Conservation (phyloP, 2,113 vertebrate genomes). For the Anseranas semipalmata region DNA sequence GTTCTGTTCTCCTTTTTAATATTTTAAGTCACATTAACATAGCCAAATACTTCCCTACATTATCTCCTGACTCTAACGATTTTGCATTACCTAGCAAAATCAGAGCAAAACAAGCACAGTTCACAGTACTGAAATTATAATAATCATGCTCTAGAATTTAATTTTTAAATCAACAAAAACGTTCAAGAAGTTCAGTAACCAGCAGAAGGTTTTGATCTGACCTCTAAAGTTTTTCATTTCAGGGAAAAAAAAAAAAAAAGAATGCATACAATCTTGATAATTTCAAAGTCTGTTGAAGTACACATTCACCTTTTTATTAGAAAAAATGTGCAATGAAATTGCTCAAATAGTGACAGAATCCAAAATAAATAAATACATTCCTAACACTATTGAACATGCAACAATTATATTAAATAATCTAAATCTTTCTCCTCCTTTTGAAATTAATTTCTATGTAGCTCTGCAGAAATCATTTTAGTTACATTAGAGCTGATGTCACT, state of each 20-base stretch:
- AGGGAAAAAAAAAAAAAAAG: not conserved
- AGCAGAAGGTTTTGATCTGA: not conserved
- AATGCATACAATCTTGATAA: not conserved
- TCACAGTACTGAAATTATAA: not conserved
- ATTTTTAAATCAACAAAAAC: not conserved
- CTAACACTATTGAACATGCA: not conserved
- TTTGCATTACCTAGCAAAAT: not conserved
- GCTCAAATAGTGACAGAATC: not conserved
- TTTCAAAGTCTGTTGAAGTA: not conserved
- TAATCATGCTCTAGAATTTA: not conserved
- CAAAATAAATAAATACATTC: not conserved
- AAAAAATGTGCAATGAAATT: not conserved
- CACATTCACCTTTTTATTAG: not conserved
- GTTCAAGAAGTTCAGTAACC: not conserved
- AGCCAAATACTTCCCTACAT: not conserved
- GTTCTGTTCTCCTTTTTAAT: not conserved
- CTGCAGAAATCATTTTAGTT: constrained; percentile 21
- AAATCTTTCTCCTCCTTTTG: not conserved
- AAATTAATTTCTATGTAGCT: not conserved
- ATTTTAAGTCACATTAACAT: not conserved
- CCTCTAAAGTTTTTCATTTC: not conserved
- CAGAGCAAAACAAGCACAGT: not conserved
- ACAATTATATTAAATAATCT: not conserved
- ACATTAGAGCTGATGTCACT: not conserved
- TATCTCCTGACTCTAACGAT: not conserved